Base-by-base conservation (phyloP, 2,113 vertebrate genomes). In the Pithys albifrons region DNA sequence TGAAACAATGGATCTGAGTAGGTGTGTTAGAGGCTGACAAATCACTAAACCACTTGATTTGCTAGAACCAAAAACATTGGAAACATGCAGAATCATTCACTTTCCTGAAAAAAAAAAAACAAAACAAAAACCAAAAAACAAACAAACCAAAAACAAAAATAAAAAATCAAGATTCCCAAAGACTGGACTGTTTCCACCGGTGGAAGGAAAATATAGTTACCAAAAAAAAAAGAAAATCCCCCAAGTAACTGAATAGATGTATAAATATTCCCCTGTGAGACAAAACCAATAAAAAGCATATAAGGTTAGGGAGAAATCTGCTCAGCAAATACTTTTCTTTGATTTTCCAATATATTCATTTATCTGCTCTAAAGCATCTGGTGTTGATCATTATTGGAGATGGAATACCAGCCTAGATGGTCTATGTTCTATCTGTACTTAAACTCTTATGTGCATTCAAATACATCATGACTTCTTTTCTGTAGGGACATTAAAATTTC, bases 371-470 rank as follows among this genome's bases (percentile, higher is more conserved):
- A n/a, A 94, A 88, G 27, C 41, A 54, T 31, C 49, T 73, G 31
- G 3, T 61, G 28, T 25, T 65, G 16, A 13, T 73, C 59, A 31
- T 73, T 73, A 49, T 5, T 45, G 7, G 49, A 89, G 69, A 77
- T 4, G 73, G 46, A 88, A 86, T 57, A 6, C 17, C 54, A 91
- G 35, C 20, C 27, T 86, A 57, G 23, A 65, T 37, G n/a, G 14
- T 57, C 41, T 57, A 3, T 2, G 1, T 35, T 89, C 27, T 85
- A 73, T 49, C 64, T 57, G 45, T 45, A 73, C 49, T 81, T 77
- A 46, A 45, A 4, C 31, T 61, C 41, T 65, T 69, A 48, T 0
- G 0, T 6, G 46, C 6, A 59, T 65, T 73, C 49, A 73, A 76
- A 61, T 1, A 66, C 61, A 79, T 76, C 0, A 4, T 76, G 0